Conservation (phyloP, 2,888 invertebrate species). For the Philhelius pedissequus region DNA sequence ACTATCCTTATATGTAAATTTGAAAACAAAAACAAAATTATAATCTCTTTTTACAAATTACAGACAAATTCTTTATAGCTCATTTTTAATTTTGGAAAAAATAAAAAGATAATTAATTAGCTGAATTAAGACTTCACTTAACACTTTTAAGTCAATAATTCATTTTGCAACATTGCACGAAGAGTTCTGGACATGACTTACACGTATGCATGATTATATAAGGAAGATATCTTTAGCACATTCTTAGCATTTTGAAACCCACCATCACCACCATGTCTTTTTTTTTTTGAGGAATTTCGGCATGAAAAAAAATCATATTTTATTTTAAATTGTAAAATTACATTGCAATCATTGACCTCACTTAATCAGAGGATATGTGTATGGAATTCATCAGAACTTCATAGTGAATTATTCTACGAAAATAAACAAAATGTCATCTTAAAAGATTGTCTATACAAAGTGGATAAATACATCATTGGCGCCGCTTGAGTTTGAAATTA, state of each 20-base stretch:
- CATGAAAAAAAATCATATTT: constrained; percentile 12
- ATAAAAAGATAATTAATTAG: constrained; percentile 2
- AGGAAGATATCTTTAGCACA: constrained; percentile 21
- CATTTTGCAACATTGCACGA: not conserved
- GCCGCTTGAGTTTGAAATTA: constrained; percentile 1
- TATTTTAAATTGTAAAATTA: constrained; percentile 15
- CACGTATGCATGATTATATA: not conserved
- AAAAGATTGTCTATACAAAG: not conserved
- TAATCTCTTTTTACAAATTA: not conserved
- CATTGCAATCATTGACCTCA: constrained; percentile 43
- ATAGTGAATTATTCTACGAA: not conserved
- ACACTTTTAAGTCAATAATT: constrained; percentile 41
- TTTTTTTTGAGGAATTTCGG: not conserved
- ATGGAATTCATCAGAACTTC: not conserved
- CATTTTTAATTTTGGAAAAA: not conserved
- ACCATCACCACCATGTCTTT: no score
- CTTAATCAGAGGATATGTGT: not conserved
- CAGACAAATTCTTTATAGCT: not conserved
- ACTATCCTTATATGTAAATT: not conserved
- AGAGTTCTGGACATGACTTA: not conserved
- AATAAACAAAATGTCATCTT: constrained; percentile 35
- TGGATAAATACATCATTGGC: constrained; percentile 19
- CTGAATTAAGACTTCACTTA: constrained; percentile 45
- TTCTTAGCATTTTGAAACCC: not conserved
- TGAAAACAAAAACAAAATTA: no score